Percentiles rank a stretch among this genome's conserved stretches.
phyloP scores from a whole-genome alignment of 2,797 vertebrate species.

The Clarias laeviceps region DNA sequence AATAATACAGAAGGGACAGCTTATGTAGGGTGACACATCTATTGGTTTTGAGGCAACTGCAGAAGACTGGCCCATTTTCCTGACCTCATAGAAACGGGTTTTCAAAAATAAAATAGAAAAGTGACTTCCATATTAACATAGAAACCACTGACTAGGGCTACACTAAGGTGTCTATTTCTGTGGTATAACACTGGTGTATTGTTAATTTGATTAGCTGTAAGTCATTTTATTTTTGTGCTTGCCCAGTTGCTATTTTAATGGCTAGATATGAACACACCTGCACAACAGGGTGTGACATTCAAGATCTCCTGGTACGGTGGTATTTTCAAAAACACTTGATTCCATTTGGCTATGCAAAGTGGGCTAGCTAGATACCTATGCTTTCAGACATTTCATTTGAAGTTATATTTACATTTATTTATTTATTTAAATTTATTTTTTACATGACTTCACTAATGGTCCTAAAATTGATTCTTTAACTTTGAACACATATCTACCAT shows the following conservation, averaged over 20 bases:
- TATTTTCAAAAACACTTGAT: conserved; percentile 14
- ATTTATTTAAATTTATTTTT: too few species aligned
- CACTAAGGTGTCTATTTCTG: background rate
- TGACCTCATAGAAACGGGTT: conserved; percentile 24
- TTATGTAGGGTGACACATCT: conserved; percentile 71
- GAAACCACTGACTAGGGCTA: conserved; percentile 16
- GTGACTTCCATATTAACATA: conserved; percentile 21
- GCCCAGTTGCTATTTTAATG: conserved; percentile 10
- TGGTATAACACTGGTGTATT: background rate
- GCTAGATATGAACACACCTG: conserved; percentile 12
- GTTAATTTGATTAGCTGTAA: conserved; percentile 13
- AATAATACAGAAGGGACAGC: conserved; percentile 87
- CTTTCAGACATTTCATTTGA: background rate
- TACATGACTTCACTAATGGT: background rate
- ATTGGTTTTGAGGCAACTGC: conserved; percentile 63
- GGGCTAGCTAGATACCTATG: background rate
- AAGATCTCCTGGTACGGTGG: conserved; percentile 4
- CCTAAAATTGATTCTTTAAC: background rate
- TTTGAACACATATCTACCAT: background rate
- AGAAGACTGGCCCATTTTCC: conserved; percentile 53
- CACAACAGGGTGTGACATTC: conserved; percentile 8
- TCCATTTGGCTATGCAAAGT: conserved; percentile 23
- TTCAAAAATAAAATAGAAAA: conserved; percentile 33
- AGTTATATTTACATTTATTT: too few species aligned
- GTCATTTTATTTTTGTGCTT: conserved; percentile 11